Evolutionary conservation across 1,140 invertebrate genomes (phyloP).

Genomic region (Cotesia vestalis): DNA sequence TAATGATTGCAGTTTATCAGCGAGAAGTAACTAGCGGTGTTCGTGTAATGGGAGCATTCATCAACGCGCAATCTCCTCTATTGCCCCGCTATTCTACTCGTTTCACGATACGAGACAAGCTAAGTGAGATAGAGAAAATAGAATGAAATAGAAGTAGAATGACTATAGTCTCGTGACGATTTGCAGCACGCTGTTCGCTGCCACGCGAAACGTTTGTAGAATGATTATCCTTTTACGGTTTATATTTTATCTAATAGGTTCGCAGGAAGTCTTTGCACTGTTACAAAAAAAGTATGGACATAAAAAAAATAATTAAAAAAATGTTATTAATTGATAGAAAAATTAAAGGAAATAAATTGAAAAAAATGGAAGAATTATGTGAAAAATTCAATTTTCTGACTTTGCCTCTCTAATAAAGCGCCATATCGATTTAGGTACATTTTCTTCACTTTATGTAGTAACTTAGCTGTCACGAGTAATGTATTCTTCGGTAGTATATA

Average conservation of each 20-base stretch:
- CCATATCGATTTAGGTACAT: too few species aligned
- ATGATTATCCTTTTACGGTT: slow-evolving; percentile 30
- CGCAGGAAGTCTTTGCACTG: not conserved
- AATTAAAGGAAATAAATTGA: too few species aligned
- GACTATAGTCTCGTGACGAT: slow-evolving; percentile 54
- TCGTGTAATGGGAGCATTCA: slow-evolving; percentile 65
- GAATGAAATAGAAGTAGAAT: too few species aligned
- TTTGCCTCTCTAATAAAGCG: too few species aligned
- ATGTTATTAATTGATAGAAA: too few species aligned
- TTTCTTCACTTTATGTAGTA: too few species aligned
- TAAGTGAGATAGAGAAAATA: not conserved
- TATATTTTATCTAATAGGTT: slow-evolving; percentile 22
- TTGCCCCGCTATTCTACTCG: slow-evolving; percentile 51
- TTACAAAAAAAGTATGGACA: not conserved
- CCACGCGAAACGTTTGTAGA: slow-evolving; percentile 28
- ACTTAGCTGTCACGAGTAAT: too few species aligned
- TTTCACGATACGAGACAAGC: slow-evolving; percentile 44
- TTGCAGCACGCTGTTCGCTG: slow-evolving; percentile 39
- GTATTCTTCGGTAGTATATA: too few species aligned
- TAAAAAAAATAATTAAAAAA: too few species aligned
- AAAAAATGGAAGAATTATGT: too few species aligned
- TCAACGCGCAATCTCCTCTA: slow-evolving; percentile 62
- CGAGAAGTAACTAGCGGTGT: slow-evolving; percentile 63
- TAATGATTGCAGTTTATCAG: slow-evolving; percentile 65
- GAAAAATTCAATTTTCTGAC: too few species aligned